Evolutionary conservation across 1,140 invertebrate genomes (phyloP).

Genomic region (Zaprionus lachaisei): DNA sequence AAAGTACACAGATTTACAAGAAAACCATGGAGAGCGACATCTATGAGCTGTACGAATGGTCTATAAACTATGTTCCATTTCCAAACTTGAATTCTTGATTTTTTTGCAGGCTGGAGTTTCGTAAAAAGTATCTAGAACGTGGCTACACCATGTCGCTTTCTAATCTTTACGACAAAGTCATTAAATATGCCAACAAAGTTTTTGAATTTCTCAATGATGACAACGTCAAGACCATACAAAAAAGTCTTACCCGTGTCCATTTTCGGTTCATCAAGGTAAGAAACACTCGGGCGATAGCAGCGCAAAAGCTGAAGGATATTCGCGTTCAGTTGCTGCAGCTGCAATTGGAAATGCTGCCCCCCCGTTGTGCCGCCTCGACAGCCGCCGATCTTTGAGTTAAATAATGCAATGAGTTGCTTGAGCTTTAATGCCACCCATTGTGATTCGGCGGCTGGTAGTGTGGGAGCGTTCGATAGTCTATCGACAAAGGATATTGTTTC

Average conservation of each 20-base stretch:
- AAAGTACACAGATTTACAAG: constrained; percentile 24
- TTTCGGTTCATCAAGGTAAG: neutral
- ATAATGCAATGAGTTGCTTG: constrained; percentile 39
- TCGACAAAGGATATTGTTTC: constrained; percentile 34
- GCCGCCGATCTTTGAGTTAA: constrained; percentile 28
- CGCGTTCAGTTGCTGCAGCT: constrained; percentile 27
- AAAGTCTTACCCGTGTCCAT: neutral
- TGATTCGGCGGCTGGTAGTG: neutral
- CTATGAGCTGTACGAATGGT: constrained; percentile 49
- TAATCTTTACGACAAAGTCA: neutral
- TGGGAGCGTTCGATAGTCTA: constrained; percentile 42
- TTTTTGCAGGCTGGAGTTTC: constrained; percentile 21
- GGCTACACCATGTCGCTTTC: neutral
- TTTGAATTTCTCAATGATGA: constrained; percentile 13
- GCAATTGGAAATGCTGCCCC: neutral
- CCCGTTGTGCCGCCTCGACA: neutral
- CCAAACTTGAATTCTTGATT: neutral
- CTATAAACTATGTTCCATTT: neutral
- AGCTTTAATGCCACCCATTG: constrained; percentile 12
- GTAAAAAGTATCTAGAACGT: constrained; percentile 6
- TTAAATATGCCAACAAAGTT: neutral
- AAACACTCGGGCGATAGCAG: neutral
- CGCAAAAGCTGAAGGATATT: neutral
- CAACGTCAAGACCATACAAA: neutral
- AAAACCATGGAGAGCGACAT: constrained; percentile 27